Base-by-base conservation (phyloP, 2,888 invertebrate genomes). In the Neuroscelio doddi region DNA sequence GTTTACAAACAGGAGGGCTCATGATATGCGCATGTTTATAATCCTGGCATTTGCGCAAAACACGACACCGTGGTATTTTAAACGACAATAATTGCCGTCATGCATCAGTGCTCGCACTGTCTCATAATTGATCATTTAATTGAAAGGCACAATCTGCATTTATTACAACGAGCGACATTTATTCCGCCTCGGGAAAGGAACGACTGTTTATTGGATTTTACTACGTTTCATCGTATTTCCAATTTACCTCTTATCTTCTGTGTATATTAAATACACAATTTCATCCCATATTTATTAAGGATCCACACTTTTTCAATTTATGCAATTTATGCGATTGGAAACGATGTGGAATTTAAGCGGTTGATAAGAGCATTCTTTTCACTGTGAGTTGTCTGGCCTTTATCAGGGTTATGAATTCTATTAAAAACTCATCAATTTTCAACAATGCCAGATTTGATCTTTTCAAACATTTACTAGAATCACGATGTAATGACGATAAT, bases 61-160 rank as follows among this genome's bases (percentile, higher is more conserved):
- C 12, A 7, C 32, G 12, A 26, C 17, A 4, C 42, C 12, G n/a
- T 42, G 36, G 16, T 36, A 36, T 36, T 36, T 36, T 16, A 42
- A 27, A 29, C 27, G 44, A 29, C 8, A 9, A 29, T 44, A 29
- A 29, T 29, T 27, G 44, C 12, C 12, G 15, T 12, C 15, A 36
- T 12, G 36, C 36, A 14, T 36, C 12, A 14, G 14, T 36, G 36
- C 14, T n/a, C n/a, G n/a, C 21, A 21, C 21, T 5, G 21, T 5
- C 21, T 3, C 21, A 5, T 21, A 21, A 21, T 21, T 21, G 21
- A 21, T 21, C 21, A 5, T 5, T 2, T 21, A 21, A 21, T 5
- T 21, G 21, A 21, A 21, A 21, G 21, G 21, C 3, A 5, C 2
- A 21, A 21, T 21, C 21, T 21, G 21, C 21, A 21, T 39, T 39